A percentile compares a stretch with the other conserved stretches of the same genome.
Conservation (phyloP, 1,140 invertebrate species). For the Leptinotarsa texana region DNA sequence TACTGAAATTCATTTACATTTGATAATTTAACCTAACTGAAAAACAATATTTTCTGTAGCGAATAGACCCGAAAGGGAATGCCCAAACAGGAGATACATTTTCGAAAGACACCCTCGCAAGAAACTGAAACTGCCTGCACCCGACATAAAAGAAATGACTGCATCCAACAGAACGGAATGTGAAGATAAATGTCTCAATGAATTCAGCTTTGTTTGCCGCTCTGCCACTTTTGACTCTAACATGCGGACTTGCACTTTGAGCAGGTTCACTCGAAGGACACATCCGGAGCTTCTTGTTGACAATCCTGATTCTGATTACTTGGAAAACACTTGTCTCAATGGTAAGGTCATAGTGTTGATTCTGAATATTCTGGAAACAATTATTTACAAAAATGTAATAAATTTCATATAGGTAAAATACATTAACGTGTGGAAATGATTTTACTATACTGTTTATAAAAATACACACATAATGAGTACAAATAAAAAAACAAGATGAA, state of each 20-base stretch:
- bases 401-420: too few relatives aligned
- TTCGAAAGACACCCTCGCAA: slow-evolving; percentile 85
- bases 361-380: too few relatives aligned
- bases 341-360: slow-evolving; percentile 59
- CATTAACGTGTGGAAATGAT: too few relatives aligned
- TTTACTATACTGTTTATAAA: too few relatives aligned
- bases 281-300: slow-evolving; percentile 82
- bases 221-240: slow-evolving; percentile 81
- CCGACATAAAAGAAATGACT: slow-evolving; percentile 79
- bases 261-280: slow-evolving; percentile 79
- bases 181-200: slow-evolving; percentile 87
- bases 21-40: background rate
- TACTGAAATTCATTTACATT: too few relatives aligned
- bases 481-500: too few relatives aligned
- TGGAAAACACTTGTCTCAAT: slow-evolving; percentile 89
- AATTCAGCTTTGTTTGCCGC: slow-evolving; percentile 85
- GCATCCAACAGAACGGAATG: slow-evolving; percentile 84
- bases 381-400: too few relatives aligned
- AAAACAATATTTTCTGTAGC: slow-evolving; percentile 62
- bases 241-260: slow-evolving; percentile 76
- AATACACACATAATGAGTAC: too few relatives aligned
- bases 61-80: slow-evolving; percentile 81
- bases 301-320: slow-evolving; percentile 84
- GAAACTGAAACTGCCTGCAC: slow-evolving; percentile 74
- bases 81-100: slow-evolving; percentile 82